Conservation (phyloP, 2,888 invertebrate genomes). For the Ennomos fuscantarius region DNA sequence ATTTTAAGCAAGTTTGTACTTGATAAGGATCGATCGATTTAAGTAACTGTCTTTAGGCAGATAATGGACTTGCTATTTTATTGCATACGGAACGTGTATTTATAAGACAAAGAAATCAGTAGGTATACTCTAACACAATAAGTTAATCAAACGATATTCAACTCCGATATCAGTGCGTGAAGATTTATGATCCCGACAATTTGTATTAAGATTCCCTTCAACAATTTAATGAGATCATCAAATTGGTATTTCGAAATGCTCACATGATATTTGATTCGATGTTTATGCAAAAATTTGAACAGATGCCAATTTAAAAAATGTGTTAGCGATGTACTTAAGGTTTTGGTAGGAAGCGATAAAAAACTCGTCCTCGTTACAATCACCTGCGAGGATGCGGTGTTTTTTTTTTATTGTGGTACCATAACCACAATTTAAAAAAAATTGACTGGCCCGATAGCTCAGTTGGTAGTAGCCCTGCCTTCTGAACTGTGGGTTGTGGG, state of each 20-base stretch:
- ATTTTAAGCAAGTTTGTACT: too few relatives aligned
- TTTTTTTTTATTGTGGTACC: constrained; percentile 28
- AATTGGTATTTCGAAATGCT: constrained; percentile 37
- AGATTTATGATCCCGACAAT: constrained; percentile 37
- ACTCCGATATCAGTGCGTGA: constrained; percentile 17
- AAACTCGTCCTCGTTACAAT: constrained; percentile 39
- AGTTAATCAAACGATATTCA: constrained; percentile 27
- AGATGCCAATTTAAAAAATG: constrained; percentile 46
- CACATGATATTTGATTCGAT: constrained; percentile 40
- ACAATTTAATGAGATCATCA: constrained; percentile 53
- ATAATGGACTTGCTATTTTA: too few relatives aligned
- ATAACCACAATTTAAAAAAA: too few relatives aligned
- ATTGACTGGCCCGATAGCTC: too few relatives aligned
- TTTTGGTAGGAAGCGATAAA: constrained; percentile 38
- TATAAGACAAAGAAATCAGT: too few relatives aligned
- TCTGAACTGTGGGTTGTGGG: too few relatives aligned
- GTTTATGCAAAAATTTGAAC: constrained; percentile 44
- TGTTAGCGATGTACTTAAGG: constrained; percentile 26
- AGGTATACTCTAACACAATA: constrained; percentile 17
- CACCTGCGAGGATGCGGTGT: constrained; percentile 33
- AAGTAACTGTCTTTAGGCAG: too few relatives aligned
- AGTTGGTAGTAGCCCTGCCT: too few relatives aligned
- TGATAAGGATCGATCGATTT: too few relatives aligned
- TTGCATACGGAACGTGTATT: too few relatives aligned
- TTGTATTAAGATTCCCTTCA: constrained; percentile 42